Conservation (phyloP, 2,888 invertebrate genomes). For the Drosophila cognata region DNA sequence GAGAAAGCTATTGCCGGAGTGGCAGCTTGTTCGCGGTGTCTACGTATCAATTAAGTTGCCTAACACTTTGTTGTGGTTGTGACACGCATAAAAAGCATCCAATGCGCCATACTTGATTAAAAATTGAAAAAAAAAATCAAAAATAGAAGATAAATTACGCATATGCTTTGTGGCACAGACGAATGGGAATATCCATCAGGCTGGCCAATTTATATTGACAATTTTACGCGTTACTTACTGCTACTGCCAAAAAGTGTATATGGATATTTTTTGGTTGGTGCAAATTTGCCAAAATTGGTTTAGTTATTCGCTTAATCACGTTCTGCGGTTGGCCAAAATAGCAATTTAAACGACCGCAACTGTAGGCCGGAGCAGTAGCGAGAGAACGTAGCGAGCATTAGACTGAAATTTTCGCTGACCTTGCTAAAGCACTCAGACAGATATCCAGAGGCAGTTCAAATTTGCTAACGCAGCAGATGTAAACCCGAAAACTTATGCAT, state of each 20-base stretch:
- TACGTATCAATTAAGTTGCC: slow-evolving; percentile 74
- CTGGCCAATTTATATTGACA: slow-evolving; percentile 60
- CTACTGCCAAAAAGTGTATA: slow-evolving; percentile 9
- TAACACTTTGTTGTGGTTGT: slow-evolving; percentile 69
- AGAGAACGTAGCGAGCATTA: neutral
- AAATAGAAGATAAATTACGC: slow-evolving; percentile 11
- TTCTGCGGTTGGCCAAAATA: slow-evolving; percentile 48
- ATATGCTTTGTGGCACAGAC: slow-evolving; percentile 21
- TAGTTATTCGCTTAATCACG: slow-evolving; percentile 63
- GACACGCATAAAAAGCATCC: slow-evolving; percentile 15
- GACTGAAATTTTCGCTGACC: slow-evolving; percentile 51
- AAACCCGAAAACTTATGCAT: slow-evolving; percentile 47
- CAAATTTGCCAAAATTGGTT: slow-evolving; percentile 49
- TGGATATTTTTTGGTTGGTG: neutral
- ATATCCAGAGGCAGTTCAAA: slow-evolving; percentile 51
- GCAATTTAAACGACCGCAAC: slow-evolving; percentile 30
- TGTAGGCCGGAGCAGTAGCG: slow-evolving; percentile 2
- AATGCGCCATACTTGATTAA: slow-evolving; percentile 24
- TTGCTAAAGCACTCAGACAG: slow-evolving; percentile 64
- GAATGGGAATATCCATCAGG: slow-evolving; percentile 18
- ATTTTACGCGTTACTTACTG: slow-evolving; percentile 35
- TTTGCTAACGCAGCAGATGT: slow-evolving; percentile 54
- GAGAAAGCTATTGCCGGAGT: slow-evolving; percentile 8
- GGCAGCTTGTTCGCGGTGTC: slow-evolving; percentile 43
- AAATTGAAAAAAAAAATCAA: slow-evolving; percentile 17